Evolutionary conservation across 2,113 vertebrate genomes (phyloP), one percentile per base, ranked within the genome.

Genomic region (Procavia capensis): DNA sequence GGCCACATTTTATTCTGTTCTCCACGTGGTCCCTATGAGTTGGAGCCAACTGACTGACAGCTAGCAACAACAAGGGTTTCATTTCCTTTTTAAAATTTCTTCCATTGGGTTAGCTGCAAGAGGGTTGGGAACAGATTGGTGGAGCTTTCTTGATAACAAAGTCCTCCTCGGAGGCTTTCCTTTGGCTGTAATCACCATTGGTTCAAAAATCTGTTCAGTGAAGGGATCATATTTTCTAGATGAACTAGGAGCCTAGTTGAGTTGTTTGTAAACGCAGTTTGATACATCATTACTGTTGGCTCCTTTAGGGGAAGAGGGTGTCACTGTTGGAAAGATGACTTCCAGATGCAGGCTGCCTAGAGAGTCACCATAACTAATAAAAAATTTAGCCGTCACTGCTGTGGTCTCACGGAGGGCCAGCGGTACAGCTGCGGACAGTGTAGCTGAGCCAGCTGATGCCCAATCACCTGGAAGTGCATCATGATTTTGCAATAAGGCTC

Each of bases 251-350:
- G n/a, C 9, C 41, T 68, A 39, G 36, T 34, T 7, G 59, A 79
- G 72, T 82, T 34, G 90, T 85, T 8, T 95, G 84, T 95, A 78
- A 96, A 85, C 72, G 24, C 90, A 95, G 34, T 9, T 19, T 6
- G 45, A 39, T 41, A 0, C 39, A 31, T 89, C 63, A 11, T 74
- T 27, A 3, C 90, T 88, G 5, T 78, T 19, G 85, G 88, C 86
- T 97, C 93, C 96, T 95, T 97, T 76, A 95, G 83, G 72, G 85
- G 94, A 96, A n/a, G 41, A 74, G 50, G 34, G 27, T 82, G 63
- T 92, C 81, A 43, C 54, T 25, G 61, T 39, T 39, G 84, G 80
- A 63, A 61, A 31, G 84, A 85, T 84, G 82, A 86, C 91, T 85
- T 85, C 45, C 88, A 96, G 96, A 85, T 41, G 25, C 79, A 39